Evolutionary conservation across 2,113 vertebrate species (phyloP).

Genomic region (pig (Sus scrofa)): DNA sequence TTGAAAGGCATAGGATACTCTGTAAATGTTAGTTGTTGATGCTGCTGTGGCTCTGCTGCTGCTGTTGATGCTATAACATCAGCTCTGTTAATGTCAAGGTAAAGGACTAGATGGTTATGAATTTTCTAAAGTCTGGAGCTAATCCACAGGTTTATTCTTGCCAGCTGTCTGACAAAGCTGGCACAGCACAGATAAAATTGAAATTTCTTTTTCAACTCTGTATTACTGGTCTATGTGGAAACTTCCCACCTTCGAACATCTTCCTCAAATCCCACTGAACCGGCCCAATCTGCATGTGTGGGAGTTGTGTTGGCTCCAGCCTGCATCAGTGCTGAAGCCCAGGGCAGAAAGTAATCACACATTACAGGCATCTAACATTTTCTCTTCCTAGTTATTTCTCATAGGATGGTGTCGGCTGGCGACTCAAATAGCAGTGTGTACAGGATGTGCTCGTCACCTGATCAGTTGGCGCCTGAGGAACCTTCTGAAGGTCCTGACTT

Average conservation of each 20-base stretch:
- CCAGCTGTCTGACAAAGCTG: slow-evolving; percentile 50
- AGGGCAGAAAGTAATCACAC: slow-evolving; percentile 34
- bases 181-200: slow-evolving; percentile 44
- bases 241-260: slow-evolving; percentile 27
- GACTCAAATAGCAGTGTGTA: slow-evolving; percentile 63
- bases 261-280: slow-evolving; percentile 40
- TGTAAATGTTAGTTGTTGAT: slow-evolving; percentile 7
- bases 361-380: slow-evolving; percentile 41
- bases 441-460: slow-evolving; percentile 25
- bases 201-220: slow-evolving; percentile 53
- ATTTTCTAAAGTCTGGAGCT: slow-evolving; percentile 54
- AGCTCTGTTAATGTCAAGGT: slow-evolving; percentile 46
- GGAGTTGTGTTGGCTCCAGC: slow-evolving; percentile 43
- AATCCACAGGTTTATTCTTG: slow-evolving; percentile 58
- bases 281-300: neutral
- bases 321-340: neutral
- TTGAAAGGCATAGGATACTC: neutral
- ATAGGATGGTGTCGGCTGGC: neutral
- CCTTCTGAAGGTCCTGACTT: slow-evolving; percentile 57
- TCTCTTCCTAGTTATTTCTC: slow-evolving; percentile 67
- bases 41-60: slow-evolving; percentile 9
- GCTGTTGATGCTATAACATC: neutral
- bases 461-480: slow-evolving; percentile 50
- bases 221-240: slow-evolving; percentile 18
- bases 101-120: slow-evolving; percentile 53